Conservation (phyloP, 2,888 invertebrate species). For the Macrophya annulata region DNA sequence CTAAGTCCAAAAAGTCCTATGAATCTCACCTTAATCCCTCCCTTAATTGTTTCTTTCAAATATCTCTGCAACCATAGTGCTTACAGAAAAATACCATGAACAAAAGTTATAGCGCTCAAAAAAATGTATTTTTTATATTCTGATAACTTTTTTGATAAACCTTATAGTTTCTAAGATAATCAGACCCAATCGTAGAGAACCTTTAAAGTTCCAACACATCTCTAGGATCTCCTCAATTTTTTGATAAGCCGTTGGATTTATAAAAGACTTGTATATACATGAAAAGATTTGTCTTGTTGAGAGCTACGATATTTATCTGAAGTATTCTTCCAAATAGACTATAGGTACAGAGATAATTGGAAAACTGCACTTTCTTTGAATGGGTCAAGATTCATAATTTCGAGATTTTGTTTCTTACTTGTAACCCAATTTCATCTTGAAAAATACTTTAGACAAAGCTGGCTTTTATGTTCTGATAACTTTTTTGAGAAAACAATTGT, state of each 20-base stretch:
- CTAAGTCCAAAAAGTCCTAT: not conserved
- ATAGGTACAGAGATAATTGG: not conserved
- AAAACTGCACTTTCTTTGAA: not conserved
- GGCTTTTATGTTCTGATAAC: not conserved
- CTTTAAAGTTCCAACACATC: not conserved
- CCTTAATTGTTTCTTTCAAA: not conserved
- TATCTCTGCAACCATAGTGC: not conserved
- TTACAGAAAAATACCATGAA: not conserved
- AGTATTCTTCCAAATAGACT: not conserved
- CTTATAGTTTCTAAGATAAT: not conserved
- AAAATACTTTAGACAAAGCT: not conserved
- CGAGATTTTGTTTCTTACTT: not conserved
- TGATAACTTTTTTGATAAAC: not conserved
- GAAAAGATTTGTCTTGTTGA: not conserved
- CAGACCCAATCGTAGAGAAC: not conserved
- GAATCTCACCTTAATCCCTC: not conserved
- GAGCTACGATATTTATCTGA: not conserved
- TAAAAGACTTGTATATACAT: not conserved
- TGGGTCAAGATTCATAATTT: not conserved
- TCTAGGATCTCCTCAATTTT: not conserved
- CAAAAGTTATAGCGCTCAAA: not conserved
- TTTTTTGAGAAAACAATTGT: not conserved
- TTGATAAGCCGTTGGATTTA: not conserved
- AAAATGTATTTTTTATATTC: not conserved
- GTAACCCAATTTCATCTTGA: not conserved